Evolutionary conservation across 1,140 invertebrate species (phyloP).

Genomic region (Drosophila arizonae): DNA sequence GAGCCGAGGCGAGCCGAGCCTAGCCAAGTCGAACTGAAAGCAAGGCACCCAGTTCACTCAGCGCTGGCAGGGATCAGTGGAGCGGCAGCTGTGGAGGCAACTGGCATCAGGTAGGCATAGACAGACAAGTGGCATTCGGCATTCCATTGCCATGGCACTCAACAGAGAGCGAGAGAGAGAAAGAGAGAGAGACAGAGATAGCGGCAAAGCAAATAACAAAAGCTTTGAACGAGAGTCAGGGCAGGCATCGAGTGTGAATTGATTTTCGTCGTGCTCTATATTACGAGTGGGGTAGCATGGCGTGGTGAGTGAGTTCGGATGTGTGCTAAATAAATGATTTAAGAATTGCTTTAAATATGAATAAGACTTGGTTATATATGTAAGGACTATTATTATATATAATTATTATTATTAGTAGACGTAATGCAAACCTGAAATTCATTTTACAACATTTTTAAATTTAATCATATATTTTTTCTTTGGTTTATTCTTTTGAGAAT

Average conservation of each 20-base stretch:
- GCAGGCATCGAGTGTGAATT: constrained; percentile 78
- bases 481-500: too few species aligned
- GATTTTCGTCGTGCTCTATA: constrained; percentile 57
- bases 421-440: too few species aligned
- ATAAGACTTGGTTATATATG: too few species aligned
- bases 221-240: constrained; percentile 55
- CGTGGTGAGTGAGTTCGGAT: neutral
- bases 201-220: constrained; percentile 71
- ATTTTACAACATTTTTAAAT: too few species aligned
- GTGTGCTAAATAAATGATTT: too few species aligned
- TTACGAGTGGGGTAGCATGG: neutral
- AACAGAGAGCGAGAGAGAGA: constrained; percentile 18
- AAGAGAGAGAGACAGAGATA: constrained; percentile 3
- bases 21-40: constrained; percentile 42
- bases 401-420: too few species aligned
- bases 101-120: constrained; percentile 27
- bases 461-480: too few species aligned
- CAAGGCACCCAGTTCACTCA: constrained; percentile 35
- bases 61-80: constrained; percentile 25
- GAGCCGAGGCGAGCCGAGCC: constrained; percentile 11
- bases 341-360: too few species aligned
- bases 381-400: too few species aligned
- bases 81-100: neutral
- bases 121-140: constrained; percentile 82
- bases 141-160: constrained; percentile 74